Base-by-base conservation (phyloP, 2,113 vertebrate genomes). In the Abramis brama region DNA sequence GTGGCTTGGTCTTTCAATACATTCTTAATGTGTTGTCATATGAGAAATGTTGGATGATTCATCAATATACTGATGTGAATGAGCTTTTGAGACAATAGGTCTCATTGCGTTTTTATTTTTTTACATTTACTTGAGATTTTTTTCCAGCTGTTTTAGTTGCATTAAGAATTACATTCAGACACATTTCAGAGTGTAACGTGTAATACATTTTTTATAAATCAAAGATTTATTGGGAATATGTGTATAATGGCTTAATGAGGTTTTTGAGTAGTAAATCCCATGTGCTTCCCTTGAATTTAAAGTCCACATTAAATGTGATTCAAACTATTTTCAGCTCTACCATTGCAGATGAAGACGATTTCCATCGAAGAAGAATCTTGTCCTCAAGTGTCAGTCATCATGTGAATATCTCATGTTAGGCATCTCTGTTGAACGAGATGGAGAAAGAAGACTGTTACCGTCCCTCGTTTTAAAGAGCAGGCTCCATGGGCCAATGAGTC, bases 401-500 rank as follows among this genome's bases (percentile, higher is more conserved):
- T 66, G 79, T 50, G 60, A 50, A 66, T 64, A 47, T 66, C 60
- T 47, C 19, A 7, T 21, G 25, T 47, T 81, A 11, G 52, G 59
- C 89, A 90, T 91, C 89, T 90, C 83, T 84, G 92, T 88, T 83
- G 90, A 90, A 90, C 89, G 50, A 81, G 70, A 25, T 13, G 11
- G 79, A 70, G 80, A 71, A 75, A 82, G 27, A 71, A 66, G 77
- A 33, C 73, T 13, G 78, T 76, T 77, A 57, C 27, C 13, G 36
- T 6, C 36, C 36, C 79, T 62, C 43, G 19, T 84, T 70, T 83
- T 76, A 13, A 83, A 59, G 75, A 80, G 71, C 52, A 83, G 60
- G 68, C 87, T 88, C 85, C 71, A 33, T 74, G 43, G 85, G 66
- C 73, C 82, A 86, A 87, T 85, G 86, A 93, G 92, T 94, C 92